A percentile compares a stretch with the other conserved stretches of the same genome.
phyloP scores from a whole-genome alignment of 2,113 vertebrate species.

The Catharus bicknelli region DNA sequence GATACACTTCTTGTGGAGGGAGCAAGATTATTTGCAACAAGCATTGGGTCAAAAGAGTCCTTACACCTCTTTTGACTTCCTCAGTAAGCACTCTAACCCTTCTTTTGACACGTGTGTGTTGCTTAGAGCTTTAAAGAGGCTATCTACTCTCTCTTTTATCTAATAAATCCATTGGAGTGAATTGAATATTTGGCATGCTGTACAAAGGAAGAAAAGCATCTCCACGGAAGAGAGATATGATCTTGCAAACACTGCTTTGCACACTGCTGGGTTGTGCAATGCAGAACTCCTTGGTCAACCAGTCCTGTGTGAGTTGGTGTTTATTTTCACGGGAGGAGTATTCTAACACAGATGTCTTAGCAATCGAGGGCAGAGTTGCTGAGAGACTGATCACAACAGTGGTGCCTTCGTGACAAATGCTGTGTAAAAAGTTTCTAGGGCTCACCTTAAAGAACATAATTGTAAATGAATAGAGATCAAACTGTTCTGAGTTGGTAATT shows the following conservation, averaged over 20 bases:
- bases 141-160: too few species aligned
- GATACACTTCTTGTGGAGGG: neutral
- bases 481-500: neutral
- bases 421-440: neutral
- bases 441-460: neutral
- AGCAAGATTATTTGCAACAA: neutral
- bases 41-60: neutral
- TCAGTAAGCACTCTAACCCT: neutral
- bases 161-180: neutral
- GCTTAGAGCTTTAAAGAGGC: neutral
- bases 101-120: neutral
- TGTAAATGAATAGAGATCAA: neutral
- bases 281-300: neutral
- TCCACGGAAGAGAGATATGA: neutral
- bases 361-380: neutral
- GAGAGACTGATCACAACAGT: neutral
- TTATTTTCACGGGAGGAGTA: neutral
- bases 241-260: neutral
- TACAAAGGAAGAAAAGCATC: neutral
- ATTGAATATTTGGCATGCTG: neutral
- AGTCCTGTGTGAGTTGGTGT: neutral
- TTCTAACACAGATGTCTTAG: neutral
- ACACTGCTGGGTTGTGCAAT: constrained; percentile 9
- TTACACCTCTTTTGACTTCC: neutral
- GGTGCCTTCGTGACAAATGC: neutral